A percentile compares a stretch with the other conserved stretches of the same genome.
phyloP scores from a whole-genome alignment of 1,140 invertebrate genomes.

The Streblospio benedicti region DNA sequence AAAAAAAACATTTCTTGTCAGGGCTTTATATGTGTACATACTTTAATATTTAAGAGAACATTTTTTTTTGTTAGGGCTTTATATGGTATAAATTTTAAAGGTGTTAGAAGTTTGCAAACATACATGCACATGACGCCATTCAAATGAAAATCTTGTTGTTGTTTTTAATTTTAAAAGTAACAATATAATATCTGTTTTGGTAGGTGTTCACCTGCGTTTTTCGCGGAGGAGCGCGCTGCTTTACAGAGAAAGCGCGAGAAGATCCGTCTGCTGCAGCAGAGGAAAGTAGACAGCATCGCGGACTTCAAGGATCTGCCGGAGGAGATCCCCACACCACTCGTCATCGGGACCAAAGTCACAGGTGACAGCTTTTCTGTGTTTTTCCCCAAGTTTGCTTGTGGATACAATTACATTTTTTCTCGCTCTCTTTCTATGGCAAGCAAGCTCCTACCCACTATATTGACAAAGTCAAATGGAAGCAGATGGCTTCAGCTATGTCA shows the following conservation, averaged over 20 bases:
- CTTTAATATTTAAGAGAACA: background rate
- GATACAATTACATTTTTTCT: too few relatives aligned
- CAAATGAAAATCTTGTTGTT: too few relatives aligned
- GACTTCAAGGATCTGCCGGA: conserved; percentile 83
- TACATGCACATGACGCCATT: too few relatives aligned
- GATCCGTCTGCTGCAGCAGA: conserved; percentile 86
- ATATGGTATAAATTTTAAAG: too few relatives aligned
- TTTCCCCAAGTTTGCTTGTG: too few relatives aligned
- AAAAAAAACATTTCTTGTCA: background rate
- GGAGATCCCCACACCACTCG: conserved; percentile 85
- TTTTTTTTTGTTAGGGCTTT: too few relatives aligned
- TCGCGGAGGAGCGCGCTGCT: conserved; percentile 84
- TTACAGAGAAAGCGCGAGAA: conserved; percentile 82
- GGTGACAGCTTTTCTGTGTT: conserved; percentile 52
- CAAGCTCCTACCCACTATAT: too few relatives aligned
- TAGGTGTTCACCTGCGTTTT: conserved; percentile 68
- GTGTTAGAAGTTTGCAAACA: too few relatives aligned
- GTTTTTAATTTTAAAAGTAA: too few relatives aligned
- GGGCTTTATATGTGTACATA: background rate
- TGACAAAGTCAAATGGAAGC: too few relatives aligned
- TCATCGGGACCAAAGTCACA: conserved; percentile 92
- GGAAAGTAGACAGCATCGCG: conserved; percentile 72
- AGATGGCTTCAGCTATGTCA: too few relatives aligned
- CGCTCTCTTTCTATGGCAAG: too few relatives aligned
- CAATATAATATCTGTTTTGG: conserved; percentile 5